phyloP scores from a whole-genome alignment of 2,113 vertebrate species.

The Actenoides hombroni region DNA sequence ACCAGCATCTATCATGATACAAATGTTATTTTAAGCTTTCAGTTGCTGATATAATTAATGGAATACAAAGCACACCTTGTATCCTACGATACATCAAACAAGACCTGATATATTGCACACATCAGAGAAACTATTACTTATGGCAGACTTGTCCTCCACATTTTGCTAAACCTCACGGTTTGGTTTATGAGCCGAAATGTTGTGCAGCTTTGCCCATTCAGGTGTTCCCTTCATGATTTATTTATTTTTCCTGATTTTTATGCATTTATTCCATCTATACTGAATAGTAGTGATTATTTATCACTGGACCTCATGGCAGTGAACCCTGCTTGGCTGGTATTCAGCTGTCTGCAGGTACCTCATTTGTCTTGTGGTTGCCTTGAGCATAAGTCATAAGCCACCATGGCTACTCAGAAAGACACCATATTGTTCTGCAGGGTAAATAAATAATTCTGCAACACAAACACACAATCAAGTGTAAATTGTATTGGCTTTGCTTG shows the following conservation, averaged over 20 bases:
- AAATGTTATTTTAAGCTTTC: not conserved
- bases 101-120: not conserved
- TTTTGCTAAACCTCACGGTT: not conserved
- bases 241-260: not conserved
- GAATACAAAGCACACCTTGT: not conserved
- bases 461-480: not conserved
- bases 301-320: not conserved
- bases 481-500: not conserved
- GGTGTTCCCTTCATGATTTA: not conserved
- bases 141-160: not conserved
- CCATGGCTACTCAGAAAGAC: not conserved
- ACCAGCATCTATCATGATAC: not conserved
- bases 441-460: not conserved
- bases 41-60: not conserved
- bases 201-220: not conserved
- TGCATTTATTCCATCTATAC: not conserved
- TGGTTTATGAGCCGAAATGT: not conserved
- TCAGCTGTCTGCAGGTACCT: not conserved
- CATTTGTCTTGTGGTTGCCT: not conserved
- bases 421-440: not conserved
- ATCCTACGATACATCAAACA: not conserved
- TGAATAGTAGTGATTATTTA: not conserved
- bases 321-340: not conserved
- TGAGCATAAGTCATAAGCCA: not conserved
- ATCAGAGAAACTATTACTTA: not conserved